Conservation (phyloP, 1,140 invertebrate species). For the Euura lappo region DNA sequence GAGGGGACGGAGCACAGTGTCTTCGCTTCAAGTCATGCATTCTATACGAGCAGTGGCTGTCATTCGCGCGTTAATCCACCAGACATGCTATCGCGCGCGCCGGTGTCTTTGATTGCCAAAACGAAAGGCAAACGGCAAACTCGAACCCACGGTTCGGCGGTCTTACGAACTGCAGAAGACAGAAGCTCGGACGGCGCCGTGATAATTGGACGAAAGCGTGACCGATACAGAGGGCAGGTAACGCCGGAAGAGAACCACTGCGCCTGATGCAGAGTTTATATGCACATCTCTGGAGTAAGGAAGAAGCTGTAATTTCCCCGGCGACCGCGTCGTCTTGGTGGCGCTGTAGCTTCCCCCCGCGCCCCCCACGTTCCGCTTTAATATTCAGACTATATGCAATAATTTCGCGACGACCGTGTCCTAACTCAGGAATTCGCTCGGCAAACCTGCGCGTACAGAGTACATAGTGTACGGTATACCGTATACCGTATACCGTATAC, state of each 20-base stretch:
- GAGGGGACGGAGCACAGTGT: conserved; percentile 44
- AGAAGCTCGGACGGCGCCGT: too few species aligned
- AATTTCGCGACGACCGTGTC: conserved; percentile 57
- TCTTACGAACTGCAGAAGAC: too few species aligned
- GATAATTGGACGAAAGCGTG: too few species aligned
- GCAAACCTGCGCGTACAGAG: not conserved
- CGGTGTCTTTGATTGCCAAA: too few species aligned
- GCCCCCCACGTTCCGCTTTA: conserved; percentile 47
- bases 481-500: too few species aligned
- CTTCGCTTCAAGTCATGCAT: conserved; percentile 55
- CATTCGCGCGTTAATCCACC: conserved; percentile 22
- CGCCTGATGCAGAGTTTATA: conserved; percentile 53
- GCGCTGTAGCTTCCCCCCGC: conserved; percentile 42
- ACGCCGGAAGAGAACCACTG: conserved; percentile 43
- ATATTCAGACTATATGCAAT: conserved; percentile 63
- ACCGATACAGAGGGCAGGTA: not conserved
- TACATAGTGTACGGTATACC: too few species aligned
- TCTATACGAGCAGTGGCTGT: conserved; percentile 55
- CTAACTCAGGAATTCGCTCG: conserved; percentile 18
- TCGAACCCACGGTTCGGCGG: not conserved
- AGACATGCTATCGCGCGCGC: not conserved
- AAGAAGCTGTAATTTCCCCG: conserved; percentile 58
- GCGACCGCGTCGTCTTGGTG: conserved; percentile 53
- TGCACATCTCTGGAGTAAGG: conserved; percentile 55
- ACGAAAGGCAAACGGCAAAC: not conserved